Base-by-base conservation (phyloP, 2,888 invertebrate genomes). In the Protophormia terraenovae region DNA sequence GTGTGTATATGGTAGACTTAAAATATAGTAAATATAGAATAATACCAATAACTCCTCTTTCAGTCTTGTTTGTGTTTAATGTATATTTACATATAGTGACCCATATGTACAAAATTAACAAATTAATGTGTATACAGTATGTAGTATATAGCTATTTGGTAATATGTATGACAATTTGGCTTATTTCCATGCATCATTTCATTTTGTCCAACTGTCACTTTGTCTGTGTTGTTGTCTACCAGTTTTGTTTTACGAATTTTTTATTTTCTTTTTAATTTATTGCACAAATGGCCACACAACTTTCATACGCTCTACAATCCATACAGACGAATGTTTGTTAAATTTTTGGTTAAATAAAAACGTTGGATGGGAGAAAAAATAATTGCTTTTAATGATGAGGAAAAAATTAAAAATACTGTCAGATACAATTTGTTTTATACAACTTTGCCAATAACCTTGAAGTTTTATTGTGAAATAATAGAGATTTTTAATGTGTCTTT, bases 161-260 rank as follows among this genome's bases (percentile, higher is more conserved):
- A 16, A 45, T 12, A 29, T 50, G 22, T 66, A 67, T 67, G 67
- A 50, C 50, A 27, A 69, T 53, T 50, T 69, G 50, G 67, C 50
- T 69, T 32, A 35, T 69, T 69, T 69, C 67, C 67, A 47, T 50
- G 41, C 45, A 66, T 45, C 41, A 66, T 45, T 66, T 66, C 41
- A 45, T 66, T 50, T 32, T 47, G 16, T 67, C 32, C 47, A 32
- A 47, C 47, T 67, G 47, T 47, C 32, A 41, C 19, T 35, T 62
- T 22, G 19, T 19, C 22, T 27, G 24, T 22, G 19, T 35, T 19
- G 27, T 58, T 69, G 27, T 72, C 35, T 72, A 55, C 41, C 22
- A n/a, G 71, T 24, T 53, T 55, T 58, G 29, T 55, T 32, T 29
- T n/a, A n/a, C 1, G 10, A 32, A 12, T 41, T 2, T 41, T 41